Conservation (phyloP, 2,888 invertebrate species). For the Diachrysia chrysitis region DNA sequence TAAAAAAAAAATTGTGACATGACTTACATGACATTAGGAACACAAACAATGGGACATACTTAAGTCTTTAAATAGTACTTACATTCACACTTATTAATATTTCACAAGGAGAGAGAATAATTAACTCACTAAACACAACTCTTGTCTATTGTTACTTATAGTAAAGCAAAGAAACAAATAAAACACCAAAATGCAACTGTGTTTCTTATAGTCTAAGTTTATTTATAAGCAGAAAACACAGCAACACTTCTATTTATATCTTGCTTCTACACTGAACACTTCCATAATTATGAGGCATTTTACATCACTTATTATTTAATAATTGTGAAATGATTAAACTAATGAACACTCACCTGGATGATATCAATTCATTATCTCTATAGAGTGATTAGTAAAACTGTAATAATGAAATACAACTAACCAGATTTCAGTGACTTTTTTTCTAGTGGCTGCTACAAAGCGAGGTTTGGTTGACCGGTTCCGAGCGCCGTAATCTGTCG, state of each 20-base stretch:
- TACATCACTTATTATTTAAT: slow-evolving; percentile 1
- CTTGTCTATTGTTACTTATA: too few species aligned
- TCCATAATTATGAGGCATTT: not conserved
- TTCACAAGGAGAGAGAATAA: too few species aligned
- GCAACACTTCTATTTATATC: not conserved
- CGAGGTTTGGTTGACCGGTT: slow-evolving; percentile 1
- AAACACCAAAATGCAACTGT: too few species aligned
- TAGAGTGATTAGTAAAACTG: not conserved
- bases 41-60: too few species aligned
- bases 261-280: not conserved
- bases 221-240: not conserved
- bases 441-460: slow-evolving; percentile 1
- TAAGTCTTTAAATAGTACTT: too few species aligned
- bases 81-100: too few species aligned
- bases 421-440: slow-evolving; percentile 9
- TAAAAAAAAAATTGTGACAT: too few species aligned
- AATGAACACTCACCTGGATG: not conserved
- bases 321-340: not conserved
- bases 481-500: slow-evolving; percentile 9
- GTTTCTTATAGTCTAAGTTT: not conserved
- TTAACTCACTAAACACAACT: too few species aligned
- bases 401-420: slow-evolving; percentile 16
- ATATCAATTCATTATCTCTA: not conserved
- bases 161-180: too few species aligned
- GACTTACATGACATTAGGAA: too few species aligned